A percentile compares a stretch with the other conserved stretches of the same genome.
These are phyloP conservation scores for Drosophila virilis DNA, from an alignment of 1,140 invertebrate species.

Conservation along the genomic window DNA sequence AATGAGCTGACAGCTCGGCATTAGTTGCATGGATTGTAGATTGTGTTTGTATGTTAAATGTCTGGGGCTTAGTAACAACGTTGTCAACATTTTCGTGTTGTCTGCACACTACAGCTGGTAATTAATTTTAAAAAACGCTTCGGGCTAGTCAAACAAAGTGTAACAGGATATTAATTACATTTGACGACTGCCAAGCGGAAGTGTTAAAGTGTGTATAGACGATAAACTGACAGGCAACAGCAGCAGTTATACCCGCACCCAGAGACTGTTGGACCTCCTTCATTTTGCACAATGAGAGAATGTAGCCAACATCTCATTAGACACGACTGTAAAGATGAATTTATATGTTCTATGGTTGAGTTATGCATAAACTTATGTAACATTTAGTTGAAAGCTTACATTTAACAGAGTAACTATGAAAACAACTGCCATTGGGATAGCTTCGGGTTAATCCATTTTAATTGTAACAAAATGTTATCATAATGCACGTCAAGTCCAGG, in stretches of 20 bases:
- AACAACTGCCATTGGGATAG: too few relatives aligned
- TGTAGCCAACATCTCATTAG: constrained; percentile 10
- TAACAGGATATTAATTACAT: constrained; percentile 83
- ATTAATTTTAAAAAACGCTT: constrained; percentile 81
- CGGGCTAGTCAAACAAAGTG: constrained; percentile 78
- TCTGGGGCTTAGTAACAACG: constrained; percentile 78
- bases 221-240: constrained; percentile 60
- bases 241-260: constrained; percentile 1
- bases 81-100: constrained; percentile 78
- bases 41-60: constrained; percentile 72
- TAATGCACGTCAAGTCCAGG: too few relatives aligned
- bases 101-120: constrained; percentile 67
- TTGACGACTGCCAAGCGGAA: constrained; percentile 76
- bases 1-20: constrained; percentile 81
- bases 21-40: constrained; percentile 73
- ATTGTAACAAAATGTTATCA: too few relatives aligned
- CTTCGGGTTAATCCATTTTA: too few relatives aligned
- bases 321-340: constrained; percentile 4
- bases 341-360: constrained; percentile 1
- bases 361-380: neutral
- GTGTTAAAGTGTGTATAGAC: constrained; percentile 76
- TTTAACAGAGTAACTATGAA: too few relatives aligned
- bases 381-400: neutral
- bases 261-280: neutral
- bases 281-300: neutral